Evolutionary conservation across 2,888 invertebrate species (phyloP).

Genomic region (Cylloceria caligata): DNA sequence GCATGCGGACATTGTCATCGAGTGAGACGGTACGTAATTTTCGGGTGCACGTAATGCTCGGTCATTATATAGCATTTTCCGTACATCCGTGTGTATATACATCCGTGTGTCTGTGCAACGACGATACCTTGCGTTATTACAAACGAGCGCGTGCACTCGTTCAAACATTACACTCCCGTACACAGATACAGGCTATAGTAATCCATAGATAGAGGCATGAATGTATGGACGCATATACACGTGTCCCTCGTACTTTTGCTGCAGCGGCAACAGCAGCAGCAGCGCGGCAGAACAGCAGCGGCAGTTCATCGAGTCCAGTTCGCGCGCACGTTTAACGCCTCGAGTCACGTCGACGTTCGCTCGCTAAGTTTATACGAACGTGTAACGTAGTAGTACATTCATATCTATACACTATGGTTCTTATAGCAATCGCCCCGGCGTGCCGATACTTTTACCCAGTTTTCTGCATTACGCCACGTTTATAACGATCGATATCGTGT

Average conservation of each 20-base stretch:
- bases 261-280: too few species aligned
- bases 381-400: slow-evolving; percentile 7
- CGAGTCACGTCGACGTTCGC: slow-evolving; percentile 64
- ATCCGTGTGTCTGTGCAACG: slow-evolving; percentile 29
- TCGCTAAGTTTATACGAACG: slow-evolving; percentile 37
- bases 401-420: slow-evolving; percentile 21
- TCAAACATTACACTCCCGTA: slow-evolving; percentile 24
- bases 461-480: slow-evolving; percentile 70
- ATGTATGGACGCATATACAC: too few species aligned
- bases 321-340: slow-evolving; percentile 60
- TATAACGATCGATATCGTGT: slow-evolving; percentile 65
- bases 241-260: slow-evolving; percentile 44
- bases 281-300: too few species aligned
- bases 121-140: slow-evolving; percentile 57
- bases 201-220: slow-evolving; percentile 40
- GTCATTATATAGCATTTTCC: slow-evolving; percentile 46
- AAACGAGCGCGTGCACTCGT: slow-evolving; percentile 45
- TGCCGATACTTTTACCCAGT: slow-evolving; percentile 70
- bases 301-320: slow-evolving; percentile 67
- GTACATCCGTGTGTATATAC: slow-evolving; percentile 7
- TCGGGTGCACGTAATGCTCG: slow-evolving; percentile 66
- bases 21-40: slow-evolving; percentile 62
- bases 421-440: slow-evolving; percentile 50
- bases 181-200: slow-evolving; percentile 24
- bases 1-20: slow-evolving; percentile 52